These are phyloP conservation scores for Harpagus bidentatus DNA, from an alignment of 2,113 vertebrate genomes.

Conservation along the genomic window DNA sequence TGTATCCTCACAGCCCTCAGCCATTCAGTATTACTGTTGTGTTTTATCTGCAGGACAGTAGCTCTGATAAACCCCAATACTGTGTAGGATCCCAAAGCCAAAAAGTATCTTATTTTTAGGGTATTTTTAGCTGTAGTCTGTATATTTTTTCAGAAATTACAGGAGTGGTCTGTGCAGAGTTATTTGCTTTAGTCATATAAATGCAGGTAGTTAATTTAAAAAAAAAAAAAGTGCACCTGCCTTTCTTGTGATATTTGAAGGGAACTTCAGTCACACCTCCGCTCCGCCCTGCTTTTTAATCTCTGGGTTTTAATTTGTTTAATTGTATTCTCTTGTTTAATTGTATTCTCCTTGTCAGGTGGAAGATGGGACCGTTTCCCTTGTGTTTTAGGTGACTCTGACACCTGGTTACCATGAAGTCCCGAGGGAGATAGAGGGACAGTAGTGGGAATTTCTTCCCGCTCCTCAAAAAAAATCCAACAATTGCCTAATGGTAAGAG, in stretches of 20 bases:
- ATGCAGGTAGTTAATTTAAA: not conserved
- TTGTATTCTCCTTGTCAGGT: conserved; percentile 44
- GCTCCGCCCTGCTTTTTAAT: not conserved
- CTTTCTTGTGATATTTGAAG: not conserved
- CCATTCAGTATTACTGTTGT: not conserved
- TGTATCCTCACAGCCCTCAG: not conserved
- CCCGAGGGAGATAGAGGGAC: conserved; percentile 78
- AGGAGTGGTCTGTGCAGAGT: not conserved
- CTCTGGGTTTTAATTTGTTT: not conserved
- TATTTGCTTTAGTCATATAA: not conserved
- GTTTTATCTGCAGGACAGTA: not conserved
- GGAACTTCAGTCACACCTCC: not conserved
- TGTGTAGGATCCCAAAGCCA: not conserved
- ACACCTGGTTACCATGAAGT: conserved; percentile 75
- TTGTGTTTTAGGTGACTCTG: conserved; percentile 44
- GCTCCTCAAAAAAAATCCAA: conserved; percentile 11
- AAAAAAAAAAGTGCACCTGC: not conserved
- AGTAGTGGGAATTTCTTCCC: conserved; percentile 76
- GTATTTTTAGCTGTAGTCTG: not conserved
- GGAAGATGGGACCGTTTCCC: conserved; percentile 46
- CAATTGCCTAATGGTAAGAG: conserved; percentile 83
- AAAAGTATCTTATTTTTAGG: not conserved
- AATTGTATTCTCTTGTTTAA: not conserved
- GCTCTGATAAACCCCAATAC: not conserved
- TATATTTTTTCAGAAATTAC: not conserved